Evolutionary conservation across 2,797 vertebrate genomes (phyloP).

Genomic region (Micromesistius poutassou): DNA sequence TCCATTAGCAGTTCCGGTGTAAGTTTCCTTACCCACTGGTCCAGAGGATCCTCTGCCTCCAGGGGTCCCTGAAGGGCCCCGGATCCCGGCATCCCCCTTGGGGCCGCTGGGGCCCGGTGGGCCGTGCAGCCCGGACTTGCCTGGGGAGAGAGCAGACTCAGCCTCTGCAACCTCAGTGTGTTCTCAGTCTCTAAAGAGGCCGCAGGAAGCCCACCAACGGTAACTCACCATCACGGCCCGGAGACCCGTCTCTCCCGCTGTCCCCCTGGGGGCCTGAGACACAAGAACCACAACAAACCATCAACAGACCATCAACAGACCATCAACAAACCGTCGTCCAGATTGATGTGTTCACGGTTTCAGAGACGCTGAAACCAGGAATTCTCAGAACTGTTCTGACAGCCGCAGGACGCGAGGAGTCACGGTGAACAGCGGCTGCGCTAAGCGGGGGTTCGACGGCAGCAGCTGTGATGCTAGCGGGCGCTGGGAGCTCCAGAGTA

Average conservation of each 20-base stretch:
- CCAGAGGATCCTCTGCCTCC: slow-evolving; percentile 77
- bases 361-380: neutral
- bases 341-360: neutral
- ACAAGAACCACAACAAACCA: slow-evolving; percentile 27
- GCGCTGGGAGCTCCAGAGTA: neutral
- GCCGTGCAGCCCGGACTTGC: slow-evolving; percentile 69
- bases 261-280: slow-evolving; percentile 75
- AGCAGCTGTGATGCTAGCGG: neutral
- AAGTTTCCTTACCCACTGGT: slow-evolving; percentile 75
- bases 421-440: slow-evolving; percentile 12
- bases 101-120: slow-evolving; percentile 76
- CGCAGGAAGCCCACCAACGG: slow-evolving; percentile 26
- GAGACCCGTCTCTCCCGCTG: slow-evolving; percentile 69
- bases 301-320: neutral
- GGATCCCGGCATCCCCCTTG: slow-evolving; percentile 75
- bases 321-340: neutral
- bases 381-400: neutral
- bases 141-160: slow-evolving; percentile 62
- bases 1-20: neutral
- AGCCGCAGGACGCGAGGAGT: neutral
- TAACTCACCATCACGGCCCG: slow-evolving; percentile 71
- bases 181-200: slow-evolving; percentile 15
- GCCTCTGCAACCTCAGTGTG: slow-evolving; percentile 34
- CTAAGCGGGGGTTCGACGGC: neutral
- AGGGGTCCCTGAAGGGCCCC: slow-evolving; percentile 74